These are phyloP conservation scores for Rhinopomastus cyanomelas DNA, from an alignment of 2,113 vertebrate genomes.

Conservation along the genomic window DNA sequence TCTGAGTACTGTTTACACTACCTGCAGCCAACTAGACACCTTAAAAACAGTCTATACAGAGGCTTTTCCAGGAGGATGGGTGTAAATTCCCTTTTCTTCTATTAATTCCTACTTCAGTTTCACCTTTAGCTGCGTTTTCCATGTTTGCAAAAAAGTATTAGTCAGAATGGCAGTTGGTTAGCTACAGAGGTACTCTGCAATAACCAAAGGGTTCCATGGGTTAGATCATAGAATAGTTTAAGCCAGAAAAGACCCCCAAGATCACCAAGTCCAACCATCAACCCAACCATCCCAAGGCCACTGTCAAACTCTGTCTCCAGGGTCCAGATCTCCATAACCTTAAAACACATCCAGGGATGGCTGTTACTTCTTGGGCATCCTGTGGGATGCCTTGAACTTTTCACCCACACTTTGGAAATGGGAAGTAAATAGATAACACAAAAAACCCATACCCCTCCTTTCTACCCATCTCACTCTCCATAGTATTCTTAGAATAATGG, in stretches of 20 bases:
- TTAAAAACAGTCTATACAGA: background rate
- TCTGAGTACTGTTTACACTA: background rate
- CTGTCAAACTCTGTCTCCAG: no score
- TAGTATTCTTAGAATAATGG: background rate
- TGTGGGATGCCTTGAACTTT: no score
- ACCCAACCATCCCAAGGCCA: no score
- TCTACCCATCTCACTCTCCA: background rate
- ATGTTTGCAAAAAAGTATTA: background rate
- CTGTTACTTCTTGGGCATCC: no score
- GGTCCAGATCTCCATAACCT: no score
- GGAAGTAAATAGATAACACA: no score
- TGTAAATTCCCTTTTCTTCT: background rate
- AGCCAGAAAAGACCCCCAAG: no score
- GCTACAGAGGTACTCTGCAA: background rate
- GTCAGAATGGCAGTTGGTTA: background rate
- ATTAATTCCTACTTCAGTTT: background rate
- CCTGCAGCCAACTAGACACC: background rate
- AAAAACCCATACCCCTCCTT: background rate
- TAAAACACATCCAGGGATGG: no score
- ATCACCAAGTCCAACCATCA: no score
- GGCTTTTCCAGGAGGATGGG: accelerated
- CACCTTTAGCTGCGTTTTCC: background rate
- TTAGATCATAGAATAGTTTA: no score
- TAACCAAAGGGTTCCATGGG: background rate
- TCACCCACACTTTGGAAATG: no score